Conservation (phyloP, 2,797 vertebrate species). For the Bovichtus variegatus region DNA sequence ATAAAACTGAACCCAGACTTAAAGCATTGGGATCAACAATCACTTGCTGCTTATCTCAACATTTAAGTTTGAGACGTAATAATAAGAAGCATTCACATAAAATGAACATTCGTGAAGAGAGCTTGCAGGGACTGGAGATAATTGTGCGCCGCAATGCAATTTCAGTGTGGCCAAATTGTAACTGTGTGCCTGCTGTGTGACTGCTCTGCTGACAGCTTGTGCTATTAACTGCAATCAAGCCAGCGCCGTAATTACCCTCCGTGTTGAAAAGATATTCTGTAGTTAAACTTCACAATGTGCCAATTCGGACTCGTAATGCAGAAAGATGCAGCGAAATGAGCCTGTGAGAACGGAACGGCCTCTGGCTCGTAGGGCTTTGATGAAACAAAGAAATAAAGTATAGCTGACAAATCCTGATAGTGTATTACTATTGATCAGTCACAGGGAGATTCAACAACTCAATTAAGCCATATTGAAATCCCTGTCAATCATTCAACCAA, state of each 20-base stretch:
- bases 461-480: conserved; percentile 76
- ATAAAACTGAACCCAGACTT: not conserved
- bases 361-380: conserved; percentile 64
- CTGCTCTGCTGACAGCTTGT: conserved; percentile 59
- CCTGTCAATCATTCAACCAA: conserved; percentile 68
- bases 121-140: conserved; percentile 55
- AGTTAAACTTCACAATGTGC: conserved; percentile 70
- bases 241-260: conserved; percentile 68
- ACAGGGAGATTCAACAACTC: conserved; percentile 67
- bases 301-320: conserved; percentile 45
- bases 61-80: conserved; percentile 16
- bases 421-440: conserved; percentile 78
- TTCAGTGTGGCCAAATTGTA: conserved; percentile 67
- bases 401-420: conserved; percentile 73
- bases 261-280: conserved; percentile 68
- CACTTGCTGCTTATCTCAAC: conserved; percentile 21
- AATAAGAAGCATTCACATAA: conserved; percentile 20
- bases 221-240: conserved; percentile 78
- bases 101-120: conserved; percentile 35
- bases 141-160: conserved; percentile 64
- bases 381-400: conserved; percentile 60
- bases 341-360: conserved; percentile 34
- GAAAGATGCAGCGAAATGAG: conserved; percentile 45
- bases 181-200: conserved; percentile 70
- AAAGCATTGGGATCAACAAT: conserved; percentile 10